Percentiles rank a stretch among this genome's conserved stretches.
Evolutionary conservation across 2,797 vertebrate genomes (phyloP).

Genomic region (Cheirogaleus major): DNA sequence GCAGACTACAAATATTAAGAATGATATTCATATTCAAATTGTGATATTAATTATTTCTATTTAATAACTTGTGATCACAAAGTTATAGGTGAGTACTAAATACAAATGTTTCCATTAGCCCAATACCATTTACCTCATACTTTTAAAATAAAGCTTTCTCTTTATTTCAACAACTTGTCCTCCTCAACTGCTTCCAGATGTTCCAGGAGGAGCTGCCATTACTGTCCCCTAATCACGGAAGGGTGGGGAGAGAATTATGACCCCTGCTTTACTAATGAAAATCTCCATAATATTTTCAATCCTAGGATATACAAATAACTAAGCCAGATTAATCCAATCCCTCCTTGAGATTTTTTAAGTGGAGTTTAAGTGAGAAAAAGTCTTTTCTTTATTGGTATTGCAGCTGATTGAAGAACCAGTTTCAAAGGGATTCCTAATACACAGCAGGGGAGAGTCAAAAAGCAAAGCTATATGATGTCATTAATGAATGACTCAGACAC

Average conservation of each 20-base stretch:
- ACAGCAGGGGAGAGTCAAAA: not conserved
- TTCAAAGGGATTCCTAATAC: not conserved
- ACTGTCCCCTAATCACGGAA: too few relatives aligned
- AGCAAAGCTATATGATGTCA: not conserved
- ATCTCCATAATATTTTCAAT: not conserved
- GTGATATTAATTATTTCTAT: not conserved
- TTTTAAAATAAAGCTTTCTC: not conserved
- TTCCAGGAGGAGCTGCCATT: not conserved
- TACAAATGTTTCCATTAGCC: not conserved
- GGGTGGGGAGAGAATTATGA: accelerated
- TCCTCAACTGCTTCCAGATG: not conserved
- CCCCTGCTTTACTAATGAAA: not conserved
- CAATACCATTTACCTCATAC: not conserved
- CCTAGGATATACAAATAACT: not conserved
- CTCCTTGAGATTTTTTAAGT: not conserved
- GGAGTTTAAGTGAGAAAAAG: not conserved
- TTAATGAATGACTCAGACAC: not conserved
- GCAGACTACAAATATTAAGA: not conserved
- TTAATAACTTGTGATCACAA: not conserved
- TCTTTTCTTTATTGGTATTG: not conserved
- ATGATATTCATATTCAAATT: not conserved
- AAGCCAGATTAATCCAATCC: not conserved
- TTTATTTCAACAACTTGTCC: not conserved
- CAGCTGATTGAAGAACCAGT: not conserved
- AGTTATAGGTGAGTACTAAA: not conserved